phyloP scores from a whole-genome alignment of 2,797 vertebrate genomes.

The Tiaroga cobitis region DNA sequence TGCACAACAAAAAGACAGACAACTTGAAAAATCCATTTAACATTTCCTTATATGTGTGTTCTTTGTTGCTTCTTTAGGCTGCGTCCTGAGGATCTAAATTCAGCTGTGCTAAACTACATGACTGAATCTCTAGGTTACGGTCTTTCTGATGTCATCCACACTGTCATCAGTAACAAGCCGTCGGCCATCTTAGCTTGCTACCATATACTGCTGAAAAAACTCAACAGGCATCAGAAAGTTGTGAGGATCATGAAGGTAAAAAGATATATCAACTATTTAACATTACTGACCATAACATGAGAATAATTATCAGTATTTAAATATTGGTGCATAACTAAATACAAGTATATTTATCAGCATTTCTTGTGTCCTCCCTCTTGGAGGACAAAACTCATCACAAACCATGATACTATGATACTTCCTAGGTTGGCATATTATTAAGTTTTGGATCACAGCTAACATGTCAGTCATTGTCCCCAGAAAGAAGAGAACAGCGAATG shows the following conservation, averaged over 20 bases:
- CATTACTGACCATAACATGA: not conserved
- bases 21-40: not conserved
- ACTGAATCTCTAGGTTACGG: constrained; percentile 76
- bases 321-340: not conserved
- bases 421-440: not conserved
- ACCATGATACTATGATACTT: not conserved
- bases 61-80: constrained; percentile 69
- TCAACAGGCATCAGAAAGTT: constrained; percentile 77
- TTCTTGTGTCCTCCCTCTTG: not conserved
- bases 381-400: not conserved
- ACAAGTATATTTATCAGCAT: not conserved
- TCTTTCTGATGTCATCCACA: constrained; percentile 78
- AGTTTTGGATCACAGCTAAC: not conserved
- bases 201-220: constrained; percentile 83
- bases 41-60: constrained; percentile 1
- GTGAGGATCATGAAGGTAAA: constrained; percentile 76
- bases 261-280: not conserved
- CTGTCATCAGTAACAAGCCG: constrained; percentile 81
- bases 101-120: constrained; percentile 80
- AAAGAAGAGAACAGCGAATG: constrained; percentile 76
- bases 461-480: constrained; percentile 60
- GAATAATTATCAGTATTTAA: not conserved
- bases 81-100: constrained; percentile 78
- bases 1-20: constrained; percentile 15
- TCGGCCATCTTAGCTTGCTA: constrained; percentile 84